Evolutionary conservation across 2,797 vertebrate species (phyloP).

Genomic region (Emys orbicularis): DNA sequence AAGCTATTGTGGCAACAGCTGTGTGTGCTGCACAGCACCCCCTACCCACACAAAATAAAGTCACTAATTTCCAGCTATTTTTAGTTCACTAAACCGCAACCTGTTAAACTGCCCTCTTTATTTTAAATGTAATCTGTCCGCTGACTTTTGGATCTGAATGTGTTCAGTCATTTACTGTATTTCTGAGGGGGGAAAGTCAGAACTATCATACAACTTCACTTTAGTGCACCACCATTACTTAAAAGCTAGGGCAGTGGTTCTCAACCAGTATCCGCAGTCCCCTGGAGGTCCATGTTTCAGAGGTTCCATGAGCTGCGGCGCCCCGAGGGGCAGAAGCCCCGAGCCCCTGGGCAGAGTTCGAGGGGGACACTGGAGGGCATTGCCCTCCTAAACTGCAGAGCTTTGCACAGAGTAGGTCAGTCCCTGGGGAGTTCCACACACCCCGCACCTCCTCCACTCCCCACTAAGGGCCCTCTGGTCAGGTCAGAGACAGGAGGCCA

Average conservation of each 20-base stretch:
- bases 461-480: too few relatives aligned
- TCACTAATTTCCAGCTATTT: slow-evolving; percentile 74
- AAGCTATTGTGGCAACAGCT: slow-evolving; percentile 83
- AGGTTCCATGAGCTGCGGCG: too few relatives aligned
- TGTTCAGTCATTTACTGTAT: slow-evolving; percentile 53
- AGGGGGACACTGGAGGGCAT: too few relatives aligned
- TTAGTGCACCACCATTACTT: background rate
- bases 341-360: too few relatives aligned
- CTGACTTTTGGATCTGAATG: slow-evolving; percentile 26
- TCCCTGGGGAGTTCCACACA: too few relatives aligned
- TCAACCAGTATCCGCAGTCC: too few relatives aligned
- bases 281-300: too few relatives aligned
- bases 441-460: too few relatives aligned
- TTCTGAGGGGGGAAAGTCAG: slow-evolving; percentile 54
- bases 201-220: background rate
- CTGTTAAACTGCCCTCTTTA: slow-evolving; percentile 45
- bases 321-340: too few relatives aligned
- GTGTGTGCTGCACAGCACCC: slow-evolving; percentile 73
- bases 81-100: slow-evolving; percentile 47
- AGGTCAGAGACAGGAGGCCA: too few relatives aligned
- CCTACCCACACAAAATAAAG: slow-evolving; percentile 70
- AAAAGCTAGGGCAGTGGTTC: background rate
- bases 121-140: slow-evolving; percentile 52
- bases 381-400: too few relatives aligned
- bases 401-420: too few relatives aligned